Evolutionary conservation across 2,797 vertebrate genomes (phyloP).

Genomic region (Centropyge bicolor): DNA sequence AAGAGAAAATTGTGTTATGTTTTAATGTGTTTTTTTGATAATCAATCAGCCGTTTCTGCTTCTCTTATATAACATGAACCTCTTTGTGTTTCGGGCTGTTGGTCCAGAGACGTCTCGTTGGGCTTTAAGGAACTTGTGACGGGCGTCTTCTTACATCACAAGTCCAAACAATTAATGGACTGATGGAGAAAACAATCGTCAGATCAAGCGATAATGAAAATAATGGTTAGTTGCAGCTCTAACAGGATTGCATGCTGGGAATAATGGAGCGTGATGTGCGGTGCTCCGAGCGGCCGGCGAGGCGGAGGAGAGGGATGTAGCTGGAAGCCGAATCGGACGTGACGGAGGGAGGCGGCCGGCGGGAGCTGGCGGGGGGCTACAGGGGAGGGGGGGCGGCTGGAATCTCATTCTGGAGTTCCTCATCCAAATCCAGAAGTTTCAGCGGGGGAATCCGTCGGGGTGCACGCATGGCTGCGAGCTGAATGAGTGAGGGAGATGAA

Average conservation of each 20-base stretch:
- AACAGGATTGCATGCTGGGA: constrained; percentile 13
- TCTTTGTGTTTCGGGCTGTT: too few relatives aligned
- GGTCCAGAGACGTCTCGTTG: too few relatives aligned
- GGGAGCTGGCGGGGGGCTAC: constrained; percentile 44
- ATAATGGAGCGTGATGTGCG: constrained; percentile 14
- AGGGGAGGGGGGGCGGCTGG: constrained; percentile 54
- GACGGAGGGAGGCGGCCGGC: constrained; percentile 24
- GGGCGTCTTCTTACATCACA: not conserved
- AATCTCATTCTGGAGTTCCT: constrained; percentile 71
- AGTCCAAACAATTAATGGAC: too few relatives aligned
- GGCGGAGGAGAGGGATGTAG: not conserved
- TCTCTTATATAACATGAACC: not conserved
- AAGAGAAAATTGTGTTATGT: too few relatives aligned
- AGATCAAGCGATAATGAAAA: not conserved
- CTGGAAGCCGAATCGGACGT: constrained; percentile 38
- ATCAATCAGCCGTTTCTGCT: too few relatives aligned
- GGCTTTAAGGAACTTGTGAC: not conserved
- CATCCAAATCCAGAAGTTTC: constrained; percentile 71
- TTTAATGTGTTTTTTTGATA: too few relatives aligned
- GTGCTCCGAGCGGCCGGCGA: constrained; percentile 26
- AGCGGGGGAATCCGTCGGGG: constrained; percentile 58
- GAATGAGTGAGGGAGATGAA: constrained; percentile 72
- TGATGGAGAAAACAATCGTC: too few relatives aligned
- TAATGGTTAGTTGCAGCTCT: not conserved
- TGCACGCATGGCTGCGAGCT: constrained; percentile 67